Conservation (phyloP, 30 jellyfish, hydroid and myxozoan species). For the Rhopilema esculentum region DNA sequence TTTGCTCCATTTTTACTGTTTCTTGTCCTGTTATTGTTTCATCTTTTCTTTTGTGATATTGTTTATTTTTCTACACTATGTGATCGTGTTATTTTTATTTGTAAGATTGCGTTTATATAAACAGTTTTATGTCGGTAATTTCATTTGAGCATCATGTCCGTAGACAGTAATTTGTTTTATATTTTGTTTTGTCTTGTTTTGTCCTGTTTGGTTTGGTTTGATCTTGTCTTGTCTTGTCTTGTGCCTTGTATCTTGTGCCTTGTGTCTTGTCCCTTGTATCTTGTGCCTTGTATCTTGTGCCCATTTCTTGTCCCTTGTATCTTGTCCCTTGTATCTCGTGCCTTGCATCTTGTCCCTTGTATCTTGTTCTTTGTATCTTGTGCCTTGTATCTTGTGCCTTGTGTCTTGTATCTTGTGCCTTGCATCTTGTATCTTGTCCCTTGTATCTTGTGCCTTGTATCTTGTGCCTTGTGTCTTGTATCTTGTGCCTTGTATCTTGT, state of each 20-base stretch:
- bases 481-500: not conserved
- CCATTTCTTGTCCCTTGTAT: not conserved
- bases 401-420: not conserved
- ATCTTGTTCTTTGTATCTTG: constrained; percentile 1
- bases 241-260: not conserved
- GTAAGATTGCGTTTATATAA: not conserved
- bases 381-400: not conserved
- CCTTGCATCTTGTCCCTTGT: no score
- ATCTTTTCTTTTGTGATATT: not conserved
- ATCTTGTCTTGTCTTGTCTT: not conserved
- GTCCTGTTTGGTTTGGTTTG: not conserved
- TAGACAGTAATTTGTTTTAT: no score
- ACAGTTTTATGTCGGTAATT: not conserved
- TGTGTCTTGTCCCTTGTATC: not conserved
- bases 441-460: not conserved
- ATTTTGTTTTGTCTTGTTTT: not conserved
- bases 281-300: not conserved
- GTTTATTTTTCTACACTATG: not conserved
- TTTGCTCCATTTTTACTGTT: not conserved
- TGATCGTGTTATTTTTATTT: not conserved
- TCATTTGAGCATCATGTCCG: not conserved
- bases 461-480: not conserved
- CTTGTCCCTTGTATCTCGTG: no score
- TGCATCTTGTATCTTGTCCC: not conserved
- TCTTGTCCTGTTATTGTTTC: not conserved